Conservation (phyloP, 2,888 invertebrate species). For the Amiota minor region DNA sequence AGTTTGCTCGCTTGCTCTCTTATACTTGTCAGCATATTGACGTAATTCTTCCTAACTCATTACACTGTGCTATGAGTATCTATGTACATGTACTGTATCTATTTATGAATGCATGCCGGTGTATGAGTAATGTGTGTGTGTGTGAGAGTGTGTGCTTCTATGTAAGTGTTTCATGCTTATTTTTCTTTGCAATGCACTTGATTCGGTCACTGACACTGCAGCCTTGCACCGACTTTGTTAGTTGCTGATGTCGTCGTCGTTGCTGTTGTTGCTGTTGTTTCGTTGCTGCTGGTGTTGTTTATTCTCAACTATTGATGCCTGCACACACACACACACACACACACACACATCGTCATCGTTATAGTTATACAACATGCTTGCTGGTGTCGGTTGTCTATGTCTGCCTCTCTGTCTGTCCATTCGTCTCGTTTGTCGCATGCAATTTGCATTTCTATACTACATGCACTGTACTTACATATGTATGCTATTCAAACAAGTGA, state of each 20-base stretch:
- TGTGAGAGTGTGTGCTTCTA: slow-evolving; percentile 55
- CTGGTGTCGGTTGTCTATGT: slow-evolving; percentile 5
- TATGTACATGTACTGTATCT: background rate
- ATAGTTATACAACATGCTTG: slow-evolving; percentile 3
- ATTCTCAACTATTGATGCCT: background rate
- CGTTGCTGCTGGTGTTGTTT: background rate
- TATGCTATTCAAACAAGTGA: slow-evolving; percentile 14
- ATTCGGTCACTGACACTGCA: slow-evolving; percentile 63
- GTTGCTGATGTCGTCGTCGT: slow-evolving; percentile 35
- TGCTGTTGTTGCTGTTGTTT: slow-evolving; percentile 29
- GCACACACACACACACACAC: slow-evolving; percentile 14
- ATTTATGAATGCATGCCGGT: background rate
- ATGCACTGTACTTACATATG: no score
- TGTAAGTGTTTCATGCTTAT: slow-evolving; percentile 43
- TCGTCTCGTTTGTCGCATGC: no score
- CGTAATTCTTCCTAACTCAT: background rate
- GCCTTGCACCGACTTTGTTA: slow-evolving; percentile 55
- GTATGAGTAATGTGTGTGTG: background rate
- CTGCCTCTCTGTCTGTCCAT: background rate
- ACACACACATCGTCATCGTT: background rate
- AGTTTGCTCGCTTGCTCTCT: no score
- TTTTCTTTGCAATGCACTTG: slow-evolving; percentile 52
- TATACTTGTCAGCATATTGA: no score
- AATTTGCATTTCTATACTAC: no score
- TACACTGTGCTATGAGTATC: background rate